phyloP scores from a whole-genome alignment of 2,113 vertebrate genomes.

The Aldabrachelys gigantea region DNA sequence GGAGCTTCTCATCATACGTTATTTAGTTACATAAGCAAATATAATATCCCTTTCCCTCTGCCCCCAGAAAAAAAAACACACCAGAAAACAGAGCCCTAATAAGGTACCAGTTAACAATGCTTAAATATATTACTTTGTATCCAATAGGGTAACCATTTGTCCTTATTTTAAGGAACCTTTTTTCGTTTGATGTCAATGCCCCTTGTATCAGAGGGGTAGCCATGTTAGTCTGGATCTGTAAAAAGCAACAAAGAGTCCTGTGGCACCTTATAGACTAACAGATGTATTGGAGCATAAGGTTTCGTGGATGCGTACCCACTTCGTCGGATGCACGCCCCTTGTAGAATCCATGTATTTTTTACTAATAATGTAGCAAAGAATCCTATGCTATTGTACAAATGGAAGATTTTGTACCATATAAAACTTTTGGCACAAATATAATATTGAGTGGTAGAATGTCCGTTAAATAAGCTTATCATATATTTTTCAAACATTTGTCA shows the following conservation, averaged over 20 bases:
- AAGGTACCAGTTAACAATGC: background rate
- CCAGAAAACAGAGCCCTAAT: background rate
- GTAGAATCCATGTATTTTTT: background rate
- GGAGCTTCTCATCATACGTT: slow-evolving; percentile 22
- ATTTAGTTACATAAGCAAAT: background rate
- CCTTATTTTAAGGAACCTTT: background rate
- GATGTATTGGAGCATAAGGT: no score
- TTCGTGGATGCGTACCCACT: no score
- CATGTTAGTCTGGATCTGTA: no score
- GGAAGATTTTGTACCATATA: background rate
- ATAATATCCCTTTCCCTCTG: background rate
- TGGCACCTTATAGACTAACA: no score
- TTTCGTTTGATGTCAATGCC: background rate
- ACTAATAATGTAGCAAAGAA: background rate
- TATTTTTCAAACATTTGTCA: background rate
- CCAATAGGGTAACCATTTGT: background rate
- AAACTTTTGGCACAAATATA: background rate
- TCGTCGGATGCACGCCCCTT: background rate
- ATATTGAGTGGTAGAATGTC: background rate
- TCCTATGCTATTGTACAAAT: background rate
- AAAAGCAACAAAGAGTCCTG: no score
- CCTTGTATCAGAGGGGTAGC: background rate
- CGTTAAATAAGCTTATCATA: background rate
- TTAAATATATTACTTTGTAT: background rate
- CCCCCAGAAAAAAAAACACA: background rate